Percentiles rank a stretch among this genome's conserved stretches.
phyloP scores from a whole-genome alignment of 1,140 invertebrate genomes.

The Lordiphosa collinella region DNA sequence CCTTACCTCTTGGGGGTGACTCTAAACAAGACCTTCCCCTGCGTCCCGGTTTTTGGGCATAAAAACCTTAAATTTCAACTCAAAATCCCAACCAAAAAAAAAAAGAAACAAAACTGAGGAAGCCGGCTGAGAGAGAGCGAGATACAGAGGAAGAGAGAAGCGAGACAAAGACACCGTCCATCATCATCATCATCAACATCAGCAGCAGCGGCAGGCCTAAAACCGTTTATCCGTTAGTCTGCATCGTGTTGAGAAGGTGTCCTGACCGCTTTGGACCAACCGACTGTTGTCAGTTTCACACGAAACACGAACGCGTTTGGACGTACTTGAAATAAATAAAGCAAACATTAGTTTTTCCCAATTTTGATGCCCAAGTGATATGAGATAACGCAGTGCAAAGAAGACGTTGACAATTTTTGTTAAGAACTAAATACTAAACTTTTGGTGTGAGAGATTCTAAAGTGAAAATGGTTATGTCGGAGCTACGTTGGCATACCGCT shows the following conservation, averaged over 20 bases:
- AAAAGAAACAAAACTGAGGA: constrained; percentile 15
- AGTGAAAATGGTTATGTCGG: constrained; percentile 80
- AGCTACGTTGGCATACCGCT: constrained; percentile 75
- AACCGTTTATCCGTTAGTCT: constrained; percentile 60
- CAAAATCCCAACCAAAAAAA: constrained; percentile 33
- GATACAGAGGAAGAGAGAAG: constrained; percentile 6
- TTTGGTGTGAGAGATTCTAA: constrained; percentile 15
- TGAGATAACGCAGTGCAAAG: constrained; percentile 10
- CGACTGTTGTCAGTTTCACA: constrained; percentile 68
- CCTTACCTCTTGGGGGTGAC: constrained; percentile 46
- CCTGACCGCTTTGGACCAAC: constrained; percentile 51
- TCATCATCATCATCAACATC: constrained; percentile 33
- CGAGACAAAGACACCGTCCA: constrained; percentile 28
- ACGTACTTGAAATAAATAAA: constrained; percentile 26
- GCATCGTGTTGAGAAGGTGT: constrained; percentile 39
- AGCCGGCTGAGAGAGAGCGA: constrained; percentile 49
- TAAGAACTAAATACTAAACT: constrained; percentile 3
- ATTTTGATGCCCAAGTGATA: background rate
- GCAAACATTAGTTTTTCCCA: background rate
- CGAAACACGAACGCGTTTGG: constrained; percentile 75
- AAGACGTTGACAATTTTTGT: constrained; percentile 19
- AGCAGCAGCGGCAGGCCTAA: constrained; percentile 45
- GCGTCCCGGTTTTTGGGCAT: constrained; percentile 36
- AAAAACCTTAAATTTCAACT: constrained; percentile 59
- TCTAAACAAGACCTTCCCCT: constrained; percentile 25